These are phyloP conservation scores for Drosophila cyrtoloma DNA, from an alignment of 2,888 invertebrate species.

Conservation along the genomic window DNA sequence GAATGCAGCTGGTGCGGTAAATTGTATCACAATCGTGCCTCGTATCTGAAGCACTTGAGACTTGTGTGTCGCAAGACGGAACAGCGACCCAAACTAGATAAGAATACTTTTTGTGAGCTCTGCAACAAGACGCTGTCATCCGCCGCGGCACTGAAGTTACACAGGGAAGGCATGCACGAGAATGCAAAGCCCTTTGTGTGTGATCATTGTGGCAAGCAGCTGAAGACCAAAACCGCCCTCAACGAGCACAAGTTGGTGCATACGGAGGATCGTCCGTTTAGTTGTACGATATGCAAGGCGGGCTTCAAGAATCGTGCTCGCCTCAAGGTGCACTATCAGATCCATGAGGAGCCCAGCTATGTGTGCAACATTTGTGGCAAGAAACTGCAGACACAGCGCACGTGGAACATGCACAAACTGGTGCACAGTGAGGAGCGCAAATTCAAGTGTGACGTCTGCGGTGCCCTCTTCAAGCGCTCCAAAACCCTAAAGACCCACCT, in stretches of 20 bases:
- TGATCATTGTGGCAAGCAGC: conserved; percentile 85
- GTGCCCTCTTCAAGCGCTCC: conserved; percentile 83
- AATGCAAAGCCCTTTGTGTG: conserved; percentile 85
- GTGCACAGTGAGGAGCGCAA: conserved; percentile 83
- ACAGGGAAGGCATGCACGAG: conserved; percentile 80
- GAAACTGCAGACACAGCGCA: conserved; percentile 85
- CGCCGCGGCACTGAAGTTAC: conserved; percentile 69
- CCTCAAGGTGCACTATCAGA: conserved; percentile 84
- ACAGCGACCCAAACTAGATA: conserved; percentile 34
- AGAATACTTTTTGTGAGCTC: conserved; percentile 45
- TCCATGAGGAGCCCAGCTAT: conserved; percentile 84
- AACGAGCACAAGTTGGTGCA: conserved; percentile 86
- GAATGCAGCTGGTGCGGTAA: conserved; percentile 53
- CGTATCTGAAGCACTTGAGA: conserved; percentile 58
- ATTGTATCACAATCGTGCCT: conserved; percentile 58
- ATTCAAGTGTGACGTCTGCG: conserved; percentile 83
- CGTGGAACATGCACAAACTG: conserved; percentile 85
- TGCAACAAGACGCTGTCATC: conserved; percentile 65
- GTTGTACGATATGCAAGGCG: conserved; percentile 84
- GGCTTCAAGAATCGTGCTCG: conserved; percentile 83
- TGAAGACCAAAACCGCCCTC: conserved; percentile 86
- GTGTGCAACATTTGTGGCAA: conserved; percentile 85
- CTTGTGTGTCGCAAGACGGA: conserved; percentile 34
- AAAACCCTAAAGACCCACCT: conserved; percentile 85
- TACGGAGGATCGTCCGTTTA: conserved; percentile 85